A percentile compares a stretch with the other conserved stretches of the same genome.
Evolutionary conservation across 2,797 vertebrate genomes (phyloP).

Genomic region (Aselliscus stoliczkanus): DNA sequence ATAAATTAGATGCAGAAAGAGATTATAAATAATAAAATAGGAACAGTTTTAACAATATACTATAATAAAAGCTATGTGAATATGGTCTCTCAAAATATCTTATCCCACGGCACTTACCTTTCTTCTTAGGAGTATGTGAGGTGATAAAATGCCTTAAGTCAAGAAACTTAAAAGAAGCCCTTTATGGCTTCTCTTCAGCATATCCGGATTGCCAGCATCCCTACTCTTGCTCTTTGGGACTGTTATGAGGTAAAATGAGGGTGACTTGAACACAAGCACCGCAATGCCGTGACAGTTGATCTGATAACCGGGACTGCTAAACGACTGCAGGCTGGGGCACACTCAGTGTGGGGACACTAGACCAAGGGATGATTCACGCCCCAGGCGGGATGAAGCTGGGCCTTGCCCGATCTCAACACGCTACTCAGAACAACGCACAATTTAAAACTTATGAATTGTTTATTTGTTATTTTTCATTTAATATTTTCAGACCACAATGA

Average conservation of each 20-base stretch:
- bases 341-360: accelerated
- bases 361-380: too few species aligned
- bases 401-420: neutral
- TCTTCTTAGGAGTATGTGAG: neutral
- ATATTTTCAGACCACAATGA: neutral
- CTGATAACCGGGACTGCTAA: neutral
- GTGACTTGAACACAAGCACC: neutral
- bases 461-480: neutral
- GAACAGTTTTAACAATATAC: neutral
- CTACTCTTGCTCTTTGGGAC: neutral
- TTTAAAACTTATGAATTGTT: neutral
- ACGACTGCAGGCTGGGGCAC: too few species aligned
- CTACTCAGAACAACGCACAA: neutral
- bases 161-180: neutral
- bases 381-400: neutral
- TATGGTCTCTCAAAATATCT: neutral
- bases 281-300: neutral
- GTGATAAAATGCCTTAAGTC: neutral
- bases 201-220: neutral
- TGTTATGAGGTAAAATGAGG: neutral
- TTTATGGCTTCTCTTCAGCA: neutral
- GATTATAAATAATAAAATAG: neutral
- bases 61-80: neutral
- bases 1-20: neutral
- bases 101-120: neutral